Conservation (phyloP, 2,797 vertebrate genomes). For the Chiloscyllium punctatum region DNA sequence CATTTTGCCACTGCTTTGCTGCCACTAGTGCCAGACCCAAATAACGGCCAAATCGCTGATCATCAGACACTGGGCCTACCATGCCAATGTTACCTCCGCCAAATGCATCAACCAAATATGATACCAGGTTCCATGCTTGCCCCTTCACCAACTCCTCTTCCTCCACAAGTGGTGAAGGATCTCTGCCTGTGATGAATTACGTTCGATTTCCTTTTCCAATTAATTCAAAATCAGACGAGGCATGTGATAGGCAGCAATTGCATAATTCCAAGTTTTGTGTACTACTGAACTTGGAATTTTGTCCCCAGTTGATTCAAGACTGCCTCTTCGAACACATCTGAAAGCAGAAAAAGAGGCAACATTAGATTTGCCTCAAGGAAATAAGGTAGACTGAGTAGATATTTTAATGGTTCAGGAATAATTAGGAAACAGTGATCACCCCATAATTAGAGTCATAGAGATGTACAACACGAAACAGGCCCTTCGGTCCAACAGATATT, state of each 20-base stretch:
- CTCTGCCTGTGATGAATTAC: background rate
- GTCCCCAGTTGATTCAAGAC: background rate
- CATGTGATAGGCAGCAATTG: background rate
- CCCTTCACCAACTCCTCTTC: no score
- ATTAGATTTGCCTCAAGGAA: background rate
- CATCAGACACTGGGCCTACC: no score
- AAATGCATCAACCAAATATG: no score
- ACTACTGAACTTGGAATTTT: background rate
- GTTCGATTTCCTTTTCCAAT: background rate
- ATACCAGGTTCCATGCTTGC: no score
- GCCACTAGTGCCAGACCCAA: no score
- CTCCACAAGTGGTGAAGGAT: background rate
- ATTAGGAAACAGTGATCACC: background rate
- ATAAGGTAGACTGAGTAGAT: background rate
- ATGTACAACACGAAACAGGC: no score
- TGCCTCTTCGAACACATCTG: background rate
- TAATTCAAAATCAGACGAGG: background rate
- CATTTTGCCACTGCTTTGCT: no score
- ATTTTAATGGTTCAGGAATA: background rate
- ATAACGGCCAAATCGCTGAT: no score
- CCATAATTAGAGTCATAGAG: background rate
- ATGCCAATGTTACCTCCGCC: no score
- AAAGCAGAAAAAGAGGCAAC: background rate
- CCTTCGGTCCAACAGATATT: no score
- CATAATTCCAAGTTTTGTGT: background rate